A percentile compares a stretch with the other conserved stretches of the same genome.
These are phyloP conservation scores for Lysiphlebus fabarum DNA, from an alignment of 1,140 invertebrate species.

Conservation along the genomic window DNA sequence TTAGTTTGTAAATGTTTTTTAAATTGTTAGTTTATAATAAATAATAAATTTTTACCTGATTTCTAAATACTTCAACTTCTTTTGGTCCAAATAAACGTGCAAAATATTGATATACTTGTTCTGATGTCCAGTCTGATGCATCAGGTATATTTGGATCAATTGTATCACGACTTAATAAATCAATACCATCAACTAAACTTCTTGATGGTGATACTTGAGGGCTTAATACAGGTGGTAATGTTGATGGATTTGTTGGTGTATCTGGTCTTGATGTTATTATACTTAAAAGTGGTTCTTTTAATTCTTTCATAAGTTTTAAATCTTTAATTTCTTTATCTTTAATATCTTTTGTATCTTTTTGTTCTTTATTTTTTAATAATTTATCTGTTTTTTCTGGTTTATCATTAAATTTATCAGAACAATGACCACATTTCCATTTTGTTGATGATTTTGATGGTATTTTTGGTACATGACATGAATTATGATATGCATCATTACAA, in stretches of 20 bases:
- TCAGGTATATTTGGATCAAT: conserved; percentile 73
- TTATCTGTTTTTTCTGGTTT: not conserved
- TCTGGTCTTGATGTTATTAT: conserved; percentile 31
- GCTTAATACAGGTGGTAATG: conserved; percentile 45
- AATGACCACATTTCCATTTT: conserved; percentile 50
- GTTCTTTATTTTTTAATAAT: not conserved
- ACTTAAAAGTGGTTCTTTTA: too few species aligned
- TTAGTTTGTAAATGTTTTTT: not conserved
- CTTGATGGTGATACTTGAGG: conserved; percentile 48
- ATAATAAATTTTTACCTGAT: conserved; percentile 63
- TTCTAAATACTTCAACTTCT: conserved; percentile 72
- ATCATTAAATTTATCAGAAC: conserved; percentile 36
- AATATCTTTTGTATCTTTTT: not conserved
- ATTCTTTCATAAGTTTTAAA: too few species aligned
- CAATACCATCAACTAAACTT: conserved; percentile 43
- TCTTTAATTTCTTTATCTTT: not conserved
- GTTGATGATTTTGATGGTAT: conserved; percentile 46
- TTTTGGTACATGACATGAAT: conserved; percentile 67
- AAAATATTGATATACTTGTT: conserved; percentile 81
- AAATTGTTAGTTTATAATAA: conserved; percentile 14
- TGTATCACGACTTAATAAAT: conserved; percentile 30
- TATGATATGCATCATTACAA: conserved; percentile 81
- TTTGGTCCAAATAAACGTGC: conserved; percentile 65
- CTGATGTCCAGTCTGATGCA: conserved; percentile 73
- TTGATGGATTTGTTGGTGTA: conserved; percentile 37